phyloP scores from a whole-genome alignment of 2,113 vertebrate genomes.

The Malaclemys terrapin region DNA sequence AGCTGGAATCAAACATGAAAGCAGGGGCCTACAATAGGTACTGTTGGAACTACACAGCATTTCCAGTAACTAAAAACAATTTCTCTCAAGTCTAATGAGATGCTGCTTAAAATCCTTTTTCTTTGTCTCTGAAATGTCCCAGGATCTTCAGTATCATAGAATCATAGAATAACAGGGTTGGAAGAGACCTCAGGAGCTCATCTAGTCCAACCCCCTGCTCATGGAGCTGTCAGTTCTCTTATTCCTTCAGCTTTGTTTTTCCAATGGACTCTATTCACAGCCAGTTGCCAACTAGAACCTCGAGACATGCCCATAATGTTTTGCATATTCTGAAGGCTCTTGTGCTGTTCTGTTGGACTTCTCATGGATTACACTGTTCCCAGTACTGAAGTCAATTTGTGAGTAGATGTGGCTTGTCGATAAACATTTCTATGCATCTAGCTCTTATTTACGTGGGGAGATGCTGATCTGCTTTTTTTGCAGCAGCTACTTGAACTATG shows the following conservation, averaged over 20 bases:
- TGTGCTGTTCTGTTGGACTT: background rate
- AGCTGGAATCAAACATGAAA: background rate
- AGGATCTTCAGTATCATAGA: background rate
- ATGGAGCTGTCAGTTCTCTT: rapidly evolving
- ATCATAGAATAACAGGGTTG: too few species aligned
- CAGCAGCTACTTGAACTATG: background rate
- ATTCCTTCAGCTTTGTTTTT: background rate
- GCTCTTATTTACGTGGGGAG: rapidly evolving
- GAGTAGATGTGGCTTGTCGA: background rate
- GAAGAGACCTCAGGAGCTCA: too few species aligned
- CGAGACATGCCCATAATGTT: rapidly evolving
- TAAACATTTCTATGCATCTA: background rate
- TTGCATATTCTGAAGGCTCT: background rate
- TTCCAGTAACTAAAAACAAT: background rate
- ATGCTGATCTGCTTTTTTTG: background rate
- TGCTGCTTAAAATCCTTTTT: background rate
- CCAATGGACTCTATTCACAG: background rate
- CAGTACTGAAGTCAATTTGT: background rate
- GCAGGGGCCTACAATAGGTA: background rate
- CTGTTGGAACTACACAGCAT: background rate
- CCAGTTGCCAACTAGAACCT: background rate
- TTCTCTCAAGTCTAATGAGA: rapidly evolving
- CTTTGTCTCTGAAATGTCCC: background rate
- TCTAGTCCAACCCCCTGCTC: too few species aligned
- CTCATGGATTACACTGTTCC: background rate